Evolutionary conservation across 2,888 invertebrate genomes (phyloP).

Genomic region (Athripsodes cinereus): DNA sequence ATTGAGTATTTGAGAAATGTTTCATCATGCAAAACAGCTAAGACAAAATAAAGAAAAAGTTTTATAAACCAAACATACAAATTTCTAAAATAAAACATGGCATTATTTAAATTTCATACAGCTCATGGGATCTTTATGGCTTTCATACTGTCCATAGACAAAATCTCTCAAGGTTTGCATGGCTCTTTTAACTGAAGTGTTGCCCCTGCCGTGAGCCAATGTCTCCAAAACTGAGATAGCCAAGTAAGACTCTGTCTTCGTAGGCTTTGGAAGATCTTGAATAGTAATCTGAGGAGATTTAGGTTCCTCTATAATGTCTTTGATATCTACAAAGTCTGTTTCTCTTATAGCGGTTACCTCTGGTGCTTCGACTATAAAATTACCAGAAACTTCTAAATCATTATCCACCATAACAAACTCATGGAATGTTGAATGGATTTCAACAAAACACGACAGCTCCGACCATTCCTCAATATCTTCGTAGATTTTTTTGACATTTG

Average conservation of each 20-base stretch:
- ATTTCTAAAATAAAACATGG: too few species aligned
- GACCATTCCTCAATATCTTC: slow-evolving; percentile 13
- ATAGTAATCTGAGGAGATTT: not conserved
- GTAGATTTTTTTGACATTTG: too few species aligned
- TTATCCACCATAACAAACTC: slow-evolving; percentile 12
- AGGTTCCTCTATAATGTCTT: not conserved
- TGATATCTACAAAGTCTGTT: slow-evolving; percentile 1
- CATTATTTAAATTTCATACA: too few species aligned
- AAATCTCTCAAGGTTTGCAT: slow-evolving; percentile 9
- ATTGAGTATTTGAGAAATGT: too few species aligned
- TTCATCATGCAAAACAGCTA: too few species aligned
- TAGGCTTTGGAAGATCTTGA: slow-evolving; percentile 6
- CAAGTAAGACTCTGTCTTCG: slow-evolving; percentile 9
- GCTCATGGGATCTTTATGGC: not conserved
- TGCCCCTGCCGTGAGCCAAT: slow-evolving; percentile 3
- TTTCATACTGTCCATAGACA: slow-evolving; percentile 13
- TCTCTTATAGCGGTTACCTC: not conserved
- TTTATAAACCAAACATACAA: too few species aligned
- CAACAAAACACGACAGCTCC: slow-evolving; percentile 12
- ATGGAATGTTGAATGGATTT: not conserved
- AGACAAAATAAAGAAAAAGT: too few species aligned
- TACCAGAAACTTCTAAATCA: slow-evolving; percentile 3
- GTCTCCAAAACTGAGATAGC: slow-evolving; percentile 11
- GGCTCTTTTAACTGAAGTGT: slow-evolving; percentile 1
- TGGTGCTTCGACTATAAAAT: slow-evolving; percentile 8